These are phyloP conservation scores for Corynorhinus townsendii DNA, from an alignment of 2,113 vertebrate genomes.

Conservation along the genomic window DNA sequence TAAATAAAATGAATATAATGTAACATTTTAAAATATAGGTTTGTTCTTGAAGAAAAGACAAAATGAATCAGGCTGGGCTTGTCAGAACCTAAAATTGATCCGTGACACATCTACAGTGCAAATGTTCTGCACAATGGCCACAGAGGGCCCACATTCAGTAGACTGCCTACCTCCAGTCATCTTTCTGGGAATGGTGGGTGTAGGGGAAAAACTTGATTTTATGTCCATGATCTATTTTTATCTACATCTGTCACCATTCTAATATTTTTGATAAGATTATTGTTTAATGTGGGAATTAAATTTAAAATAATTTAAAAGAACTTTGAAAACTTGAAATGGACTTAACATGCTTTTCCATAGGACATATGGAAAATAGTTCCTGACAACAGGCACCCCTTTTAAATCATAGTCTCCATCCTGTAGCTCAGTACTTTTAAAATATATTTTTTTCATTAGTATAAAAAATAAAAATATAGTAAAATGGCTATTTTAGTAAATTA, in stretches of 20 bases:
- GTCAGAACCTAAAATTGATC: not conserved
- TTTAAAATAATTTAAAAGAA: not conserved
- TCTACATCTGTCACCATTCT: not conserved
- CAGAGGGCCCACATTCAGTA: not conserved
- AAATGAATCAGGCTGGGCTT: not conserved
- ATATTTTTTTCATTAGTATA: not conserved
- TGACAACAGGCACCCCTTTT: not conserved
- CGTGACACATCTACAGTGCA: not conserved
- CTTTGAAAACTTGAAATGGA: not conserved
- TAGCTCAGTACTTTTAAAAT: not conserved
- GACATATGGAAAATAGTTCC: too few relatives aligned
- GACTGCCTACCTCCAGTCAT: not conserved
- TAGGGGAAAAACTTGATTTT: not conserved
- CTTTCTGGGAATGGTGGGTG: accelerated
- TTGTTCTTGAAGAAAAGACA: not conserved
- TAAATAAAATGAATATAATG: not conserved
- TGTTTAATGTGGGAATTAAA: not conserved
- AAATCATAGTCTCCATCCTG: not conserved
- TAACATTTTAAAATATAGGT: not conserved
- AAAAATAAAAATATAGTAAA: not conserved
- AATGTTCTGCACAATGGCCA: not conserved
- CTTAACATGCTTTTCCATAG: not conserved
- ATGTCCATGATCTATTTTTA: not conserved
- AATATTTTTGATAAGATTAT: not conserved
- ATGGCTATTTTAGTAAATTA: not conserved